Conservation (phyloP, 2,888 invertebrate genomes). For the Lithophane socia region DNA sequence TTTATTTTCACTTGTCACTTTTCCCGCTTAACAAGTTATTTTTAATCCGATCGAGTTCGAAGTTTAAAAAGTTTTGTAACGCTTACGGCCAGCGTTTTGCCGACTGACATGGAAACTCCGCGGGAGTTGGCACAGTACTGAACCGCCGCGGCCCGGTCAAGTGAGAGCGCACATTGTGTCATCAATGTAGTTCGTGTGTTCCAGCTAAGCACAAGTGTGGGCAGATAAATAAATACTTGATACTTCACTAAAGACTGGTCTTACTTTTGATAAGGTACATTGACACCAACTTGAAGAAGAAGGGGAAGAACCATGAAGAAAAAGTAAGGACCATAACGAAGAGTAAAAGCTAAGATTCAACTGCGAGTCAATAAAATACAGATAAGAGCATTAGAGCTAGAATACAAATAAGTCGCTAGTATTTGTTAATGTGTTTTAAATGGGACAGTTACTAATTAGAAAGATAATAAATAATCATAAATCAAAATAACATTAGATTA, state of each 20-base stretch:
- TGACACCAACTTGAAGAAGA: constrained; percentile 33
- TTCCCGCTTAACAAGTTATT: constrained; percentile 60
- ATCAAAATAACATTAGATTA: neutral
- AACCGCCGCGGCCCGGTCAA: constrained; percentile 78
- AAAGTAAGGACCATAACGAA: neutral
- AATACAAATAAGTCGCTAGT: neutral
- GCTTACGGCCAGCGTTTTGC: constrained; percentile 72
- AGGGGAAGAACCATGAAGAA: constrained; percentile 6
- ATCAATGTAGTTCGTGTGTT: constrained; percentile 75
- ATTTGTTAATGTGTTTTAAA: constrained; percentile 28
- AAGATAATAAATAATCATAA: constrained; percentile 9
- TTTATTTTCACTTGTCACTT: constrained; percentile 60
- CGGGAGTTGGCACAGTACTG: constrained; percentile 84
- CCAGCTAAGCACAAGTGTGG: constrained; percentile 69
- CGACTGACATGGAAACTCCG: constrained; percentile 76
- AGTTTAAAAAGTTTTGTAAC: constrained; percentile 74
- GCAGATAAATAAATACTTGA: constrained; percentile 54
- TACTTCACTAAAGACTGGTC: constrained; percentile 34
- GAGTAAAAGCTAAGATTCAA: neutral
- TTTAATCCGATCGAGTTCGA: constrained; percentile 52
- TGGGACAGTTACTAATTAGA: neutral
- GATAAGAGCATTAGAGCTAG: constrained; percentile 22
- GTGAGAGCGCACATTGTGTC: constrained; percentile 83
- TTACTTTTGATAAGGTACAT: constrained; percentile 39
- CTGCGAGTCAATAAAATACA: constrained; percentile 29